phyloP scores from a whole-genome alignment of 2,888 invertebrate species.

The Andrena hattorfiana region DNA sequence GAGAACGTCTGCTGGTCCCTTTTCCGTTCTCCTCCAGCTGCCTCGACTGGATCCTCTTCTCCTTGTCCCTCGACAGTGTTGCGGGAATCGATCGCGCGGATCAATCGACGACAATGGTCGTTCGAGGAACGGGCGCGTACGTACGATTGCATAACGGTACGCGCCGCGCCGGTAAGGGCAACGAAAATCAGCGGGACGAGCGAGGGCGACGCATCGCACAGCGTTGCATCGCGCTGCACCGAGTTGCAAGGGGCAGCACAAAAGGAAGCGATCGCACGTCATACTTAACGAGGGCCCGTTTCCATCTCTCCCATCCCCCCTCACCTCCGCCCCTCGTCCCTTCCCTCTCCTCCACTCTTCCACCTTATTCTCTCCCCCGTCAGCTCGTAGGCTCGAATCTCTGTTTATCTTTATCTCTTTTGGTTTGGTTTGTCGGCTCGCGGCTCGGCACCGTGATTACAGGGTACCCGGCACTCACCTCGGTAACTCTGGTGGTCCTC shows the following conservation, averaged over 20 bases:
- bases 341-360: constrained; percentile 39
- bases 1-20: not conserved
- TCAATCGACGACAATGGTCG: constrained; percentile 68
- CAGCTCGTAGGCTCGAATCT: constrained; percentile 83
- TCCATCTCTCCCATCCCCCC: constrained; percentile 1
- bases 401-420: constrained; percentile 85
- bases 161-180: not conserved
- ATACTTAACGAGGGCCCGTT: constrained; percentile 83
- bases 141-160: constrained; percentile 36
- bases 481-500: constrained; percentile 85
- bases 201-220: constrained; percentile 50
- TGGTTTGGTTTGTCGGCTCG: constrained; percentile 85
- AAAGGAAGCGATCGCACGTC: constrained; percentile 84
- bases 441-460: constrained; percentile 85
- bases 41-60: not conserved
- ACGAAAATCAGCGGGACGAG: constrained; percentile 40
- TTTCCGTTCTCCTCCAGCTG: not conserved
- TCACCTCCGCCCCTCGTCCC: not conserved
- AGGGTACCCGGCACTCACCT: constrained; percentile 85
- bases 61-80: constrained; percentile 9
- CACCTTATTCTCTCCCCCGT: constrained; percentile 66
- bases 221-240: constrained; percentile 58
- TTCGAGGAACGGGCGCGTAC: constrained; percentile 33
- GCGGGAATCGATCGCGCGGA: constrained; percentile 59
- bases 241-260: constrained; percentile 67